Percentiles rank a stretch among this genome's conserved stretches.
Evolutionary conservation across 1,140 invertebrate genomes (phyloP).

Genomic region (Calliopsis andreniformis): DNA sequence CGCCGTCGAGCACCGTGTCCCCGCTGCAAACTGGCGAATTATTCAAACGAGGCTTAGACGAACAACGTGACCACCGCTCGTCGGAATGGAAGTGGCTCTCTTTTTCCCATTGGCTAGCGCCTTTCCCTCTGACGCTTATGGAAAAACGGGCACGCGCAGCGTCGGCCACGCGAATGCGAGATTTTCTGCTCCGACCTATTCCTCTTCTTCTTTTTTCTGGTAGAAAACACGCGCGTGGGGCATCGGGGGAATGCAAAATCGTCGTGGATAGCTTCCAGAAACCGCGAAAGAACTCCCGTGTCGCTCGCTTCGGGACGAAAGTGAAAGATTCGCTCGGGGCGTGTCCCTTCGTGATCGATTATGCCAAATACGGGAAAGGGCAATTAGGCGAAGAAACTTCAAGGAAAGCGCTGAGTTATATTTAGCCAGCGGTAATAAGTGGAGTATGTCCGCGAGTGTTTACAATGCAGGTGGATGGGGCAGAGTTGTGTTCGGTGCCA

Average conservation of each 20-base stretch:
- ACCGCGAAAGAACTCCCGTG: too few relatives aligned
- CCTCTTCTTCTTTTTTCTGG: neutral
- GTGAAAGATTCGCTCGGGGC: constrained; percentile 20
- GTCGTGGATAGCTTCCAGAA: neutral
- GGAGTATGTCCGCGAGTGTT: neutral
- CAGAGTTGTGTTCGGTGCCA: neutral
- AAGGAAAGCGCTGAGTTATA: neutral
- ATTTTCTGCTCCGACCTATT: neutral
- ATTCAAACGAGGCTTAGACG: constrained; percentile 62
- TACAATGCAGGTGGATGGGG: neutral
- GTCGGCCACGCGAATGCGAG: neutral
- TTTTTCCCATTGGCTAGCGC: neutral
- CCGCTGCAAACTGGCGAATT: constrained; percentile 65
- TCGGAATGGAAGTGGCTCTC: neutral
- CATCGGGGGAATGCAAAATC: neutral
- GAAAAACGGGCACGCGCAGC: constrained; percentile 24
- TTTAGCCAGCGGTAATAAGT: neutral
- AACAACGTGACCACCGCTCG: constrained; percentile 13
- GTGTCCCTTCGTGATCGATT: constrained; percentile 10
- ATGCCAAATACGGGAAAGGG: neutral
- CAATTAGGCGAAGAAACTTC: constrained; percentile 12
- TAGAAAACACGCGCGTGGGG: neutral
- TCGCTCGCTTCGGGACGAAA: too few relatives aligned
- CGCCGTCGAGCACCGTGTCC: constrained; percentile 42
- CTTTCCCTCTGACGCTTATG: neutral